phyloP scores from a whole-genome alignment of 2,113 vertebrate species.

The Dicentrarchus labrax region DNA sequence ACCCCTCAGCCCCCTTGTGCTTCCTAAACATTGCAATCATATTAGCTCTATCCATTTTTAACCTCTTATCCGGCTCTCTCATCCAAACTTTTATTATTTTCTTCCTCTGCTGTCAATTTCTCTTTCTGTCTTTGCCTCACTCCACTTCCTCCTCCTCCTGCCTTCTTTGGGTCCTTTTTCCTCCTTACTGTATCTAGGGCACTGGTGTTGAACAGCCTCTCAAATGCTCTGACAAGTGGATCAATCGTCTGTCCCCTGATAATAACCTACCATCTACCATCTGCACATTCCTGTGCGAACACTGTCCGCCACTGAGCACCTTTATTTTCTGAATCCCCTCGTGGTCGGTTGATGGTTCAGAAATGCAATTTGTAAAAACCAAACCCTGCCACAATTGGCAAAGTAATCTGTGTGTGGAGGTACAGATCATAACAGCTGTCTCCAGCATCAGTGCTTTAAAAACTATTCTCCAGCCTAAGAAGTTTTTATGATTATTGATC shows the following conservation, averaged over 20 bases:
- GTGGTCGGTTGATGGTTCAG: constrained; percentile 79
- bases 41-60: constrained; percentile 29
- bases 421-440: constrained; percentile 80
- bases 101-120: constrained; percentile 52
- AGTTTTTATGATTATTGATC: not conserved
- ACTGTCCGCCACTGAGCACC: constrained; percentile 41
- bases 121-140: constrained; percentile 33
- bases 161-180: constrained; percentile 27
- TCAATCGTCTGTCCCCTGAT: constrained; percentile 75
- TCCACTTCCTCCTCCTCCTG: constrained; percentile 29
- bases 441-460: constrained; percentile 60
- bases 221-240: constrained; percentile 74
- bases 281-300: constrained; percentile 50
- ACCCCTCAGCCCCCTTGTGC: constrained; percentile 24
- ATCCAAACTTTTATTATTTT: constrained; percentile 50
- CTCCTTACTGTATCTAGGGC: constrained; percentile 69
- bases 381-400: constrained; percentile 86
- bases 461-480: not conserved
- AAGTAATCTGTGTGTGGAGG: constrained; percentile 79
- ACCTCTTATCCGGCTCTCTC: constrained; percentile 37
- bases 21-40: constrained; percentile 44
- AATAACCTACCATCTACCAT: constrained; percentile 65
- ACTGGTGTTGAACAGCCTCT: constrained; percentile 66
- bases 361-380: constrained; percentile 82
- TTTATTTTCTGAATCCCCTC: constrained; percentile 47